These are phyloP conservation scores for Mugil cephalus DNA, from an alignment of 2,113 vertebrate genomes.

Conservation along the genomic window DNA sequence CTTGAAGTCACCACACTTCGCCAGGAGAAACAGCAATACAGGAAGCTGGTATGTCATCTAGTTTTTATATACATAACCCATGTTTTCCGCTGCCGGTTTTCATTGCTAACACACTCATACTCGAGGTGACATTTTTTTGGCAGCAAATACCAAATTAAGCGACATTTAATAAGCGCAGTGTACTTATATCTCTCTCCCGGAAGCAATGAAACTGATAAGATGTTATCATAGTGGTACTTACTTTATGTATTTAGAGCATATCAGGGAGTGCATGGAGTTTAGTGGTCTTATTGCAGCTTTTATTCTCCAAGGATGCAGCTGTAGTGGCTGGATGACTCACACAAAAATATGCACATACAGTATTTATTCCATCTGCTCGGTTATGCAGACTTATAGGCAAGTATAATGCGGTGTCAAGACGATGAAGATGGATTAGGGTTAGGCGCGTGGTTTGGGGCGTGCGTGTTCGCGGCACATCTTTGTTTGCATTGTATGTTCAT, in stretches of 20 bases:
- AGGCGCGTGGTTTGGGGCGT: background rate
- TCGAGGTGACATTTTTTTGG: background rate
- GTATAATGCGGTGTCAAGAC: slow-evolving; percentile 29
- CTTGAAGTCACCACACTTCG: slow-evolving; percentile 77
- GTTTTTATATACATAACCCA: background rate
- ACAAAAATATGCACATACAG: background rate
- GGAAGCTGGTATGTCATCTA: slow-evolving; percentile 64
- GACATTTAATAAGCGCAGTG: background rate
- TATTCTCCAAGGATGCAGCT: slow-evolving; percentile 38
- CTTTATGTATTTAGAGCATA: background rate
- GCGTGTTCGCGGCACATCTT: slow-evolving; percentile 5
- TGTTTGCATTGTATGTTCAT: slow-evolving; percentile 34
- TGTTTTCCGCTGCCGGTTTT: background rate
- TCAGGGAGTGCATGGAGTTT: background rate
- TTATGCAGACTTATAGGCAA: slow-evolving; percentile 36
- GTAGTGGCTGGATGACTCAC: background rate
- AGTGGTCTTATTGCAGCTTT: slow-evolving; percentile 21
- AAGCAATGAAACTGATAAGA: background rate
- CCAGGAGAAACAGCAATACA: slow-evolving; percentile 68
- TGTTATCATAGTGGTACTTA: background rate
- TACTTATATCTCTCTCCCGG: background rate
- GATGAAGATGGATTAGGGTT: slow-evolving; percentile 15
- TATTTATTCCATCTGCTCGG: slow-evolving; percentile 5
- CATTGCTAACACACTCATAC: slow-evolving; percentile 7
- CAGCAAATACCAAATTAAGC: slow-evolving; percentile 1